Base-by-base conservation (phyloP, 2,113 vertebrate genomes). In the Arvicanthis niloticus region DNA sequence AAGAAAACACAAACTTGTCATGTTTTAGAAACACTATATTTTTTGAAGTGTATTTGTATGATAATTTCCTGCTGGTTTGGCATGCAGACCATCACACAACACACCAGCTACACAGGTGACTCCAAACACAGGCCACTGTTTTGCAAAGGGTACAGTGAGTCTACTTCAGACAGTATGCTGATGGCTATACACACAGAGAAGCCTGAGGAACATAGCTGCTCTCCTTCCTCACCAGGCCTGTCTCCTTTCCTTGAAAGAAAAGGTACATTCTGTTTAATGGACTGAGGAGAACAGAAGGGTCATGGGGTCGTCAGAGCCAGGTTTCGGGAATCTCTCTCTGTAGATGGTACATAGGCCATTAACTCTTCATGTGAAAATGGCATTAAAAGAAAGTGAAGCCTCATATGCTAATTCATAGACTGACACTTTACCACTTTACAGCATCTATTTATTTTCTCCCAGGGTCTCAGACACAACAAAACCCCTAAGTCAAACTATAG, bases 11-110 rank as follows among this genome's bases (percentile, higher is more conserved):
- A 94, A 93, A 97, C 91, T 98, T 97, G 78, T 72, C 77, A 93
- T 40, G 37, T n/a, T 80, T 96, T 86, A 73, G 93, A 98, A 98
- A 98, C 77, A 94, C 53, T 93, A 68, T 96, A 96, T 51, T 58
- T 70, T 40, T 72, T 67, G 80, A 77, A 91, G 89, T 73, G 80
- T 92, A 40, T 62, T 81, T 60, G 60, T 75, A 67, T 82, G 91
- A 76, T 84, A 88, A 77, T 21, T 94, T 88, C 40, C 90, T 80
- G 19, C 56, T 76, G 29, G 51, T 84, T 62, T 13, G 0, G 2
- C 34, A 62, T 5, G 13, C 0, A 93, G 45, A 88, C 65, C 82
- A 26, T 29, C 40, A 45, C n/a, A 26, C 21, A 82, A 78, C 11
- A 51, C 8, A 22, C 4, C 26, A 40, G 37, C 58, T 56, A 42